Evolutionary conservation across 2,888 invertebrate genomes (phyloP), one percentile per base, ranked within the genome.

Genomic region (Schizaphis graminum): DNA sequence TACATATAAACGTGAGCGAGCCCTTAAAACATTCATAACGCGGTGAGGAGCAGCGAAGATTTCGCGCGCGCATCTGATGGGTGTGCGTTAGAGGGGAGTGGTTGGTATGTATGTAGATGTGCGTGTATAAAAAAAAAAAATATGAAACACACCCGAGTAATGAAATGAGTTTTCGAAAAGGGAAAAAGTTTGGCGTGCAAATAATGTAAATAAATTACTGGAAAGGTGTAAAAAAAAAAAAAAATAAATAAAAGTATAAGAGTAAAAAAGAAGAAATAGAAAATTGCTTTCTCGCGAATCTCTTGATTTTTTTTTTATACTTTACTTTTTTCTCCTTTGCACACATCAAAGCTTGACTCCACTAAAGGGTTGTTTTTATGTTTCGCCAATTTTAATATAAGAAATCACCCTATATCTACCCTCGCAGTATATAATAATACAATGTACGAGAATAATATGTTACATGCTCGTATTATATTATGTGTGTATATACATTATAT

Each of bases 191-290:
- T 67, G 87, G 53, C 53, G 88, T 10, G 41, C 49, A 88, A 53
- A 92, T 67, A 88, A 88, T 67, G 92, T 92, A 92, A 88, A 92
- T 92, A 92, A 88, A 92, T 92, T 92, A 92, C 67, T 35, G 87
- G 49, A 28, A 49, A 67, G 49, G 87, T 61, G 61, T 92, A 41
- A 28, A 77, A 56, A 53, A 49, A 56, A 49, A 53, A 49, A 77
- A n/a, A n/a, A n/a, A n/a, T n/a, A 77, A 57, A 91, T 24, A 77
- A 67, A 67, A 67, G 35, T 77, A 77, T 77, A 77, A 35, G 57
- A 26, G n/a, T 57, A 86, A 90, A 57, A n/a, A n/a, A 56, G 56
- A 16, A 56, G 35, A 47, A 87, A 87, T 87, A 92, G 92, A 92
- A 92, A 92, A 92, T 61, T 87, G n/a, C 86, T 92, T 91, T 86